phyloP scores from a whole-genome alignment of 2,888 invertebrate genomes.

The Lasioglossum vierecki region DNA sequence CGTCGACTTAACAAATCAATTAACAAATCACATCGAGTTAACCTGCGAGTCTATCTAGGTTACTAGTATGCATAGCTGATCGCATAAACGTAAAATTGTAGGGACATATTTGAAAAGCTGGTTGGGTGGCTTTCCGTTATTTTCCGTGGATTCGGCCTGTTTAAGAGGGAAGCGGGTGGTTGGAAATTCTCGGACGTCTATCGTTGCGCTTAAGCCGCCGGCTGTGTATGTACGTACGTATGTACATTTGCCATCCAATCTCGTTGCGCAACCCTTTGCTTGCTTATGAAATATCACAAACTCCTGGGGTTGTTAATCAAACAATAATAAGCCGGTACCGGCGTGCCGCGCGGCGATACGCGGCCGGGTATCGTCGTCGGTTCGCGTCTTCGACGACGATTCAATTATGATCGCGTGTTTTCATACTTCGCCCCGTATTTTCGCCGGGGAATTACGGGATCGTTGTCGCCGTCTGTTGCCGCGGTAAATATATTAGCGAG shows the following conservation, averaged over 20 bases:
- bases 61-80: not conserved
- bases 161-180: constrained; percentile 34
- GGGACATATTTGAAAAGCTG: not conserved
- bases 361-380: constrained; percentile 20
- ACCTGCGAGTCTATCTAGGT: not conserved
- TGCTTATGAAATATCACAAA: constrained; percentile 73
- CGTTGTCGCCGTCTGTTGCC: not conserved
- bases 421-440: constrained; percentile 27
- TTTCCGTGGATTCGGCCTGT: not conserved
- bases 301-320: constrained; percentile 71
- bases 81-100: not conserved
- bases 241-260: constrained; percentile 70
- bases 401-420: constrained; percentile 49
- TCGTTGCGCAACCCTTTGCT: constrained; percentile 71
- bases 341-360: constrained; percentile 56
- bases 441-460: not conserved
- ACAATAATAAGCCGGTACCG: constrained; percentile 70
- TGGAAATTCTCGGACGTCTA: constrained; percentile 46
- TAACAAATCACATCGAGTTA: not conserved
- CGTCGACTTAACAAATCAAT: not conserved
- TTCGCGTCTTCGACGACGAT: constrained; percentile 41
- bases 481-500: not conserved
- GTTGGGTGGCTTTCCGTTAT: not conserved
- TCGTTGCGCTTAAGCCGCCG: constrained; percentile 44
- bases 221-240: constrained; percentile 43